A percentile compares a stretch with the other conserved stretches of the same genome.
phyloP scores from a whole-genome alignment of 1,140 invertebrate genomes.

The Forficula auricularia region DNA sequence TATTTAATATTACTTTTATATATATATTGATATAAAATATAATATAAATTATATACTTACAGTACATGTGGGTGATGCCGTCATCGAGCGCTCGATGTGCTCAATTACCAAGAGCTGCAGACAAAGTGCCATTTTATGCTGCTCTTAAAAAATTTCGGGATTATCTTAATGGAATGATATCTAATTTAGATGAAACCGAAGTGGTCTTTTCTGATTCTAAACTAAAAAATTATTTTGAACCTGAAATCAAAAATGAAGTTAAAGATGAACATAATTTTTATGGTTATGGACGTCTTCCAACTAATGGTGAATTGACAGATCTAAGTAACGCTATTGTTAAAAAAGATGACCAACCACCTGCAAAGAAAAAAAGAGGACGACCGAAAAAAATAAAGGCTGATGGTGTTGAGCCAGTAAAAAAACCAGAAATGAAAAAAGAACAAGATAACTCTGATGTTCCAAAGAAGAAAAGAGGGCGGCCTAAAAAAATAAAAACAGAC shows the following conservation, averaged over 20 bases:
- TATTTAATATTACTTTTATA: conserved; percentile 8
- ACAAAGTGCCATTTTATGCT: conserved; percentile 93
- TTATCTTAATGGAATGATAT: conserved; percentile 77
- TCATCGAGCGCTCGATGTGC: conserved; percentile 91
- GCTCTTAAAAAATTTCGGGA: conserved; percentile 88
- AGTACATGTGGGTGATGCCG: conserved; percentile 98
- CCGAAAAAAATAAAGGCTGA: conserved; percentile 69
- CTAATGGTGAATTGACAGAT: conserved; percentile 23
- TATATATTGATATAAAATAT: conserved; percentile 1
- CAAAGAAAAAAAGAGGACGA: conserved; percentile 66
- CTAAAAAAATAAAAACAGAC: conserved; percentile 59
- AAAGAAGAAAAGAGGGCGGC: conserved; percentile 67
- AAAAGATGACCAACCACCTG: conserved; percentile 39
- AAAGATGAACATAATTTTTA: conserved; percentile 18
- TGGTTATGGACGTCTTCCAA: conserved; percentile 12
- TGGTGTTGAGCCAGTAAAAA: conserved; percentile 5
- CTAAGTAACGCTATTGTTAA: conserved; percentile 31
- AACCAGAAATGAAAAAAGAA: background rate
- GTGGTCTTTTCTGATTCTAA: conserved; percentile 74
- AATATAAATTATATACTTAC: conserved; percentile 22
- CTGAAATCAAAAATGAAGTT: conserved; percentile 22
- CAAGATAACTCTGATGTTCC: conserved; percentile 28
- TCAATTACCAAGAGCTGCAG: conserved; percentile 81
- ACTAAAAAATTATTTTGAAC: conserved; percentile 39
- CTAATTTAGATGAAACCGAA: conserved; percentile 76